A percentile compares a stretch with the other conserved stretches of the same genome.
phyloP scores from a whole-genome alignment of 2,113 vertebrate genomes.

The Prunella himalayana region DNA sequence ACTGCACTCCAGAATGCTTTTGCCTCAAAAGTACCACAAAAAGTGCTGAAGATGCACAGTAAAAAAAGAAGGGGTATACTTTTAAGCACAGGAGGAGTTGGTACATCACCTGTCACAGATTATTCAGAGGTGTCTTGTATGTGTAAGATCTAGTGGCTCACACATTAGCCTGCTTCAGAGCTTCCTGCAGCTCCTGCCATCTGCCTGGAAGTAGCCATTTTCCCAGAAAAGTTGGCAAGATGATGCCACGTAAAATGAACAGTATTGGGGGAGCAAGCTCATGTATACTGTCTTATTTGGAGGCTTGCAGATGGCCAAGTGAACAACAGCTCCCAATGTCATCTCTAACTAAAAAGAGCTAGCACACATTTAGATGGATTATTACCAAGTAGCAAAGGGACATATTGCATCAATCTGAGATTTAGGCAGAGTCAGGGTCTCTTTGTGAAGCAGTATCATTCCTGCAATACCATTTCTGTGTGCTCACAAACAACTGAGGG shows the following conservation, averaged over 20 bases:
- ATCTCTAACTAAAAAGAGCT: neutral
- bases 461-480: neutral
- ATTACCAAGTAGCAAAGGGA: neutral
- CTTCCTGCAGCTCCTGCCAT: slow-evolving; percentile 13
- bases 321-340: neutral
- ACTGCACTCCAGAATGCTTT: neutral
- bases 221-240: slow-evolving; percentile 11
- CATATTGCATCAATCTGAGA: neutral
- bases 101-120: neutral
- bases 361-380: neutral
- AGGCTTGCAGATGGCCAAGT: slow-evolving; percentile 8
- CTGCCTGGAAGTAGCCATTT: slow-evolving; percentile 34
- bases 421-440: neutral
- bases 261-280: neutral
- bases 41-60: neutral
- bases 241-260: neutral
- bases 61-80: neutral
- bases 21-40: neutral
- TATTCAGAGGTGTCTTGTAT: neutral
- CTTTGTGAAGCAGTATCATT: neutral
- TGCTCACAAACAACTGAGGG: neutral
- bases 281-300: neutral
- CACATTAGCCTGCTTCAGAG: neutral
- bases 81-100: neutral
- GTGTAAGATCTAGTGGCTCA: neutral